A percentile compares a stretch with the other conserved stretches of the same genome.
These are phyloP conservation scores for Bembecia ichneumoniformis DNA, from an alignment of 2,888 invertebrate species.

Conservation along the genomic window DNA sequence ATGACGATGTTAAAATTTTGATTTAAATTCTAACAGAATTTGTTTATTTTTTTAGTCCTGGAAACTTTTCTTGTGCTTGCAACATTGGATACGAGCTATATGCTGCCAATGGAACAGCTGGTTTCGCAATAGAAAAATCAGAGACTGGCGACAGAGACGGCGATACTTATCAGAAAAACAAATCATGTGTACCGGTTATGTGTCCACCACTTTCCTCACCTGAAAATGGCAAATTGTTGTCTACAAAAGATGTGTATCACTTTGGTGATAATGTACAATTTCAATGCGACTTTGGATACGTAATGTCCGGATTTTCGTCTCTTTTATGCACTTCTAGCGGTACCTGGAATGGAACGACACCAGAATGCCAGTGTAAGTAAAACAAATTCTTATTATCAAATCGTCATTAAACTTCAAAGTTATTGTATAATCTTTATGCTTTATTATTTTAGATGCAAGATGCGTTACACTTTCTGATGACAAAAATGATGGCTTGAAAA, in stretches of 20 bases:
- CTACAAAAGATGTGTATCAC: constrained; percentile 86
- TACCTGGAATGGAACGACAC: constrained; percentile 93
- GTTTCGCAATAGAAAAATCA: constrained; percentile 81
- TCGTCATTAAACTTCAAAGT: background rate
- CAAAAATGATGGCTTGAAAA: constrained; percentile 86
- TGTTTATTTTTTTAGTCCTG: constrained; percentile 72
- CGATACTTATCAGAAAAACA: constrained; percentile 90
- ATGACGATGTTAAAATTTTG: background rate
- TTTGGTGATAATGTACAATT: constrained; percentile 92
- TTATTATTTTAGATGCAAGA: constrained; percentile 79
- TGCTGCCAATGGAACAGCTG: constrained; percentile 89
- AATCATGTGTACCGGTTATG: constrained; percentile 95
- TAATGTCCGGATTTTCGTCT: constrained; percentile 89
- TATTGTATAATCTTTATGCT: background rate
- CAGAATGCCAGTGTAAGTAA: constrained; percentile 91
- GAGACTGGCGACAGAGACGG: constrained; percentile 92
- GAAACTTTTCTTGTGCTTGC: constrained; percentile 89
- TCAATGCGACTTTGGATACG: constrained; percentile 95
- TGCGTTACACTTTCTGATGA: constrained; percentile 92
- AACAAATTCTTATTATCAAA: constrained; percentile 1
- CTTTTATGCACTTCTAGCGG: constrained; percentile 91
- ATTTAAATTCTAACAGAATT: background rate
- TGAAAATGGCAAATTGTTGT: constrained; percentile 87
- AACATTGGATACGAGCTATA: constrained; percentile 94
- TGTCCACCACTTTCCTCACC: constrained; percentile 84